Evolutionary conservation across 2,888 invertebrate species (phyloP).

Genomic region (Germaria angustata): DNA sequence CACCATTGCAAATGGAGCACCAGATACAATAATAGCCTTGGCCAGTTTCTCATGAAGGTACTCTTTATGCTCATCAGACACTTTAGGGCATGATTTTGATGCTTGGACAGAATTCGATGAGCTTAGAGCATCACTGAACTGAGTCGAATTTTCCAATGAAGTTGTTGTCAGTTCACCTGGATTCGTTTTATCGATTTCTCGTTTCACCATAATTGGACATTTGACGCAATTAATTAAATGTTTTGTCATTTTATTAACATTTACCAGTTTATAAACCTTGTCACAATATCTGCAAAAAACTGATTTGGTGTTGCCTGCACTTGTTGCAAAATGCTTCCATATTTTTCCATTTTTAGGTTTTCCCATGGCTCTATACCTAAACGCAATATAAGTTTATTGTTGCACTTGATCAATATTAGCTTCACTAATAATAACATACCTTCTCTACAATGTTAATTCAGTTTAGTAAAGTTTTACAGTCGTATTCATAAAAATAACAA

Average conservation of each 20-base stretch:
- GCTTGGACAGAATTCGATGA: slow-evolving; percentile 29
- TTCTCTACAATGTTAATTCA: slow-evolving; percentile 8
- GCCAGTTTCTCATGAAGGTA: slow-evolving; percentile 21
- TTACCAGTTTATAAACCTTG: slow-evolving; percentile 28
- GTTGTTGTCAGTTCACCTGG: no score
- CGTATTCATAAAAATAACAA: no score
- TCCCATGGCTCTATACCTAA: slow-evolving; percentile 33
- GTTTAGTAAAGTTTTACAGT: neutral
- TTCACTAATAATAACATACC: slow-evolving; percentile 8
- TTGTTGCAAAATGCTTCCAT: slow-evolving; percentile 41
- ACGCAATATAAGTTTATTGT: slow-evolving; percentile 15
- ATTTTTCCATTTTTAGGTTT: slow-evolving; percentile 31
- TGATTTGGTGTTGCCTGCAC: slow-evolving; percentile 33
- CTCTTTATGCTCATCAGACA: slow-evolving; percentile 24
- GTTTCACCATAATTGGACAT: slow-evolving; percentile 37
- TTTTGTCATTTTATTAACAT: slow-evolving; percentile 23
- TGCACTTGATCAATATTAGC: slow-evolving; percentile 18
- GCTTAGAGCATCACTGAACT: slow-evolving; percentile 36
- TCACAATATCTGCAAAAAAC: slow-evolving; percentile 37
- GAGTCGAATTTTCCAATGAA: slow-evolving; percentile 36
- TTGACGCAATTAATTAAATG: slow-evolving; percentile 31
- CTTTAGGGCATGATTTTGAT: no score
- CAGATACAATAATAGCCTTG: slow-evolving; percentile 39
- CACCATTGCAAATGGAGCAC: slow-evolving; percentile 34
- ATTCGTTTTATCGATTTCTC: slow-evolving; percentile 7